Evolutionary conservation across 2,797 vertebrate species (phyloP).

Genomic region (Tachyglossus aculeatus): DNA sequence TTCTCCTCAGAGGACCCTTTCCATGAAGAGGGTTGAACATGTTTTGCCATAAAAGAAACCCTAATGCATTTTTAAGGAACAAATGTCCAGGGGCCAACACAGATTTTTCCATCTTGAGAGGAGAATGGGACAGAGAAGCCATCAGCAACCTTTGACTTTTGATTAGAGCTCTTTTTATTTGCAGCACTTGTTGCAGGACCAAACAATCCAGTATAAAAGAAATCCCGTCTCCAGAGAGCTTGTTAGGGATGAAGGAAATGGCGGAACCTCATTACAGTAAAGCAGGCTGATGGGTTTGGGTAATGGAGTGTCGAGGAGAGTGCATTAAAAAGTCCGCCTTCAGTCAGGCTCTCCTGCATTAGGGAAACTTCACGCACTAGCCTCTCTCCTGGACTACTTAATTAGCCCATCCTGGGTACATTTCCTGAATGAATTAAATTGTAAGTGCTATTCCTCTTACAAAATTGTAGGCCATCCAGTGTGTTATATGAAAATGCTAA

Average conservation of each 20-base stretch:
- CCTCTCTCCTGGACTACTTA: neutral
- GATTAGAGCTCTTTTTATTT: neutral
- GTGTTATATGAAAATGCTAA: no score
- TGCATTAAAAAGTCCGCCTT: neutral
- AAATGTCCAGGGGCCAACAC: no score
- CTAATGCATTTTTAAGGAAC: no score
- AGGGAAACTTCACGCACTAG: neutral
- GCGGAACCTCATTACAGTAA: constrained; percentile 12
- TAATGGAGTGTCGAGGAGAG: constrained; percentile 22
- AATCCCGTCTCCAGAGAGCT: constrained; percentile 4
- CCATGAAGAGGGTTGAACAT: no score
- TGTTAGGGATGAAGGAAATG: constrained; percentile 7
- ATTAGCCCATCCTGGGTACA: neutral
- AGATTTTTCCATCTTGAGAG: no score
- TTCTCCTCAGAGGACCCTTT: no score
- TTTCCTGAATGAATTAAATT: neutral
- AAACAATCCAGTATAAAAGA: neutral
- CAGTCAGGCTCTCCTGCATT: neutral
- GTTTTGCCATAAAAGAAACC: no score
- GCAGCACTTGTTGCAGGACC: neutral
- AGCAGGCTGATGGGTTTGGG: neutral
- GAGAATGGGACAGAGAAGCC: no score
- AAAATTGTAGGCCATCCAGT: no score
- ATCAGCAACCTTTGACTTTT: no score
- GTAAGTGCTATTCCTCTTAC: neutral